Percentiles rank a stretch among this genome's conserved stretches.
Evolutionary conservation across 92 coral and sea anemone genomes (phyloP).

Genomic region (Blastomussa wellsi): DNA sequence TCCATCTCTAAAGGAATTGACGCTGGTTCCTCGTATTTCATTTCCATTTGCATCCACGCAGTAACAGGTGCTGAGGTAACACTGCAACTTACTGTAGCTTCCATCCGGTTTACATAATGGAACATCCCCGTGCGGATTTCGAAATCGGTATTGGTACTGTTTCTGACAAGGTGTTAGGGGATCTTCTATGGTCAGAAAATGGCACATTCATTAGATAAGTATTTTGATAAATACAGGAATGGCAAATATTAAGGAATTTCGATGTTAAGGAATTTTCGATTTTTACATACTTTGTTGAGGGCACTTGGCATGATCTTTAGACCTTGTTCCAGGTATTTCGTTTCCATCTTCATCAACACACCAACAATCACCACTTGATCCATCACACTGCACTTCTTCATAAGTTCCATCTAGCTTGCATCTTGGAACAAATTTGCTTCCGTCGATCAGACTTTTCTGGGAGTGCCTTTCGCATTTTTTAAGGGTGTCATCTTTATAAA

Average conservation of each 20-base stretch:
- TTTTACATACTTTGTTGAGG: conserved; percentile 61
- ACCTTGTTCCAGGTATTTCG: conserved; percentile 63
- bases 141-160: conserved; percentile 62
- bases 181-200: conserved; percentile 33
- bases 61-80: conserved; percentile 78
- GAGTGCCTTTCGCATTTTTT: conserved; percentile 41
- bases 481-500: conserved; percentile 34
- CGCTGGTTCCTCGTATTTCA: conserved; percentile 79
- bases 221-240: not conserved
- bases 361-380: conserved; percentile 53
- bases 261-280: not conserved
- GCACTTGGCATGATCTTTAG: conserved; percentile 59
- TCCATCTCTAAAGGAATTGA: conserved; percentile 38
- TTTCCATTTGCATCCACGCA: conserved; percentile 84
- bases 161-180: conserved; percentile 69
- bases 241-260: too few species aligned
- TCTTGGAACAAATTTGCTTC: conserved; percentile 51
- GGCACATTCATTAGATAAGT: not conserved
- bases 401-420: conserved; percentile 59
- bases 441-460: conserved; percentile 47
- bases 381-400: conserved; percentile 71
- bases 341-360: conserved; percentile 74
- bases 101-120: conserved; percentile 81
- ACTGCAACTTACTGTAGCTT: conserved; percentile 78
- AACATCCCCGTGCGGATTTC: conserved; percentile 50